Evolutionary conservation across 2,888 invertebrate species (phyloP).

Genomic region (Seira ritae): DNA sequence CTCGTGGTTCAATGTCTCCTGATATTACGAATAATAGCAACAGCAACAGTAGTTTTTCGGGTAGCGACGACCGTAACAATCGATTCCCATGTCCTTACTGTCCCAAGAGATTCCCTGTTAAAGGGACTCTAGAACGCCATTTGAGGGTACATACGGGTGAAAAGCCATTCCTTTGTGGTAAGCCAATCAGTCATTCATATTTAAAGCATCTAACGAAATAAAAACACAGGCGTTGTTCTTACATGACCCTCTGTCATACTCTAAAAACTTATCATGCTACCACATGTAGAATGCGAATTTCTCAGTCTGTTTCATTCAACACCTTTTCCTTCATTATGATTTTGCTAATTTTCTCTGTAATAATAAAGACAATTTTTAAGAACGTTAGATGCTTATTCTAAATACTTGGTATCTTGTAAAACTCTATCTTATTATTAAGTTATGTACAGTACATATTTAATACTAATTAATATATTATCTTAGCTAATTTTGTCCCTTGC

Average conservation of each 20-base stretch:
- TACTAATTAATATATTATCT: not conserved
- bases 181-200: conserved; percentile 4
- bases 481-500: not conserved
- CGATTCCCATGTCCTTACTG: conserved; percentile 53
- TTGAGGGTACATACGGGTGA: conserved; percentile 48
- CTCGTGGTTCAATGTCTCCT: conserved; percentile 18
- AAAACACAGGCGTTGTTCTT: not conserved
- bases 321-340: not conserved
- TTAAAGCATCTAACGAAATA: conserved; percentile 8
- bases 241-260: too few species aligned
- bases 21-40: conserved; percentile 21
- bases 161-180: conserved; percentile 47
- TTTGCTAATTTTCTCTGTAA: conserved; percentile 9
- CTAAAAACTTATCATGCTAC: too few species aligned
- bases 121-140: conserved; percentile 50
- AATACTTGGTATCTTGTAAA: not conserved
- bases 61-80: conserved; percentile 45
- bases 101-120: conserved; percentile 56
- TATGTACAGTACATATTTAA: not conserved
- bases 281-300: too few species aligned
- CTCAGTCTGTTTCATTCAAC: too few species aligned
- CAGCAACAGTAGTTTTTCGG: conserved; percentile 30
- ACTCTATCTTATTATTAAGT: not conserved
- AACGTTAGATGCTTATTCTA: conserved; percentile 2
- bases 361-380: not conserved